Conservation (phyloP, 2,113 vertebrate genomes). For the Macquaria australasica region DNA sequence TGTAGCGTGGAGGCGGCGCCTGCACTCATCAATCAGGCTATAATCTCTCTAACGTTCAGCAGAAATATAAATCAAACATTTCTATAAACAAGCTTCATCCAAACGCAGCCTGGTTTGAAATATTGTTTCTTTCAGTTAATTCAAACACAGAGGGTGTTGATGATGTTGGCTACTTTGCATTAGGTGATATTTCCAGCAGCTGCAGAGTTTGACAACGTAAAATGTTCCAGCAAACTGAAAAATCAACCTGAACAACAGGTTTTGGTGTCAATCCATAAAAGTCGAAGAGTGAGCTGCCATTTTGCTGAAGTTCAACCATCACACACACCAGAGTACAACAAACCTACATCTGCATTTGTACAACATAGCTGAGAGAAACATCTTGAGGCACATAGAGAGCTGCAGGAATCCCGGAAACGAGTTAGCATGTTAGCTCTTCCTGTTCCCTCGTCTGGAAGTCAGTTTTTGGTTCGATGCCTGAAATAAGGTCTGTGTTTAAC, state of each 20-base stretch:
- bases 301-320: neutral
- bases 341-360: neutral
- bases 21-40: neutral
- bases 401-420: no score
- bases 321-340: neutral
- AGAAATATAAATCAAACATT: neutral
- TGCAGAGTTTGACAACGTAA: no score
- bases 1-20: neutral
- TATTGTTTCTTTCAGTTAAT: neutral
- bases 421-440: no score
- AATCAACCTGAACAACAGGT: neutral
- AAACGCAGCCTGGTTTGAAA: neutral
- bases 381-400: no score
- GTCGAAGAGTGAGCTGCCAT: neutral
- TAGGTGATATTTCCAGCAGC: neutral
- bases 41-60: neutral
- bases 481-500: no score
- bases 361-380: neutral
- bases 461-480: no score
- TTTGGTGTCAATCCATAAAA: neutral
- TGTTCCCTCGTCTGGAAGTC: no score
- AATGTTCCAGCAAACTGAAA: neutral
- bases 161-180: neutral
- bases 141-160: neutral
- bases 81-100: neutral